Conservation (phyloP, 2,888 invertebrate species). For the Scrobipalpa atriplicella region DNA sequence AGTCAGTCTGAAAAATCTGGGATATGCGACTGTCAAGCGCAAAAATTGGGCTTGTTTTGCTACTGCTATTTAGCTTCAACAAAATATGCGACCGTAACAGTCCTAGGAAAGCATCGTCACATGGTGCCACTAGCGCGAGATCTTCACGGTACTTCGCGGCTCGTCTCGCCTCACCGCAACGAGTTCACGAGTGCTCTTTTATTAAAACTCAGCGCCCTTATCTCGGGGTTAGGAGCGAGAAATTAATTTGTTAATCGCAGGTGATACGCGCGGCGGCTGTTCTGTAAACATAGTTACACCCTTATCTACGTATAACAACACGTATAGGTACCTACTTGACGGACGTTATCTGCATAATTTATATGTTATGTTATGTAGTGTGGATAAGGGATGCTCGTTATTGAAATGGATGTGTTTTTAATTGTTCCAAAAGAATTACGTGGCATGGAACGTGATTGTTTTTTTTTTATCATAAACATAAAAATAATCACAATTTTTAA, state of each 20-base stretch:
- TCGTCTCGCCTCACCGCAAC: not conserved
- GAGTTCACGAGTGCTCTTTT: slow-evolving; percentile 5
- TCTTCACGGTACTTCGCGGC: not conserved
- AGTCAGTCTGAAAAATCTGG: too few species aligned
- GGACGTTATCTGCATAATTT: not conserved
- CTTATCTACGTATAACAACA: not conserved
- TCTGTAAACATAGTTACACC: slow-evolving; percentile 2
- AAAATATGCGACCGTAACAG: too few species aligned
- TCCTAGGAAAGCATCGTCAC: too few species aligned
- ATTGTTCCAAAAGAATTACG: not conserved
- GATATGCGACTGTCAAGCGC: too few species aligned
- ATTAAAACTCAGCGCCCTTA: slow-evolving; percentile 51
- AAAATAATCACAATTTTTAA: too few species aligned
- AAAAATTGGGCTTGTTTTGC: too few species aligned
- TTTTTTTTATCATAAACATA: too few species aligned
- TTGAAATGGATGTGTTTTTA: slow-evolving; percentile 13
- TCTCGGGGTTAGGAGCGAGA: slow-evolving; percentile 52
- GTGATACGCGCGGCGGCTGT: slow-evolving; percentile 45
- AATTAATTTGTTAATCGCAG: slow-evolving; percentile 55
- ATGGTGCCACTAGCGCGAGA: too few species aligned
- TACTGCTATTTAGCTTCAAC: too few species aligned
- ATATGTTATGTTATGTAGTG: not conserved
- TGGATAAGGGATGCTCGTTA: slow-evolving; percentile 5
- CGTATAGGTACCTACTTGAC: not conserved
- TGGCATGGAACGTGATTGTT: not conserved